These are phyloP conservation scores for Leptinotarsa peninsularis DNA, from an alignment of 2,888 invertebrate genomes.

Conservation along the genomic window DNA sequence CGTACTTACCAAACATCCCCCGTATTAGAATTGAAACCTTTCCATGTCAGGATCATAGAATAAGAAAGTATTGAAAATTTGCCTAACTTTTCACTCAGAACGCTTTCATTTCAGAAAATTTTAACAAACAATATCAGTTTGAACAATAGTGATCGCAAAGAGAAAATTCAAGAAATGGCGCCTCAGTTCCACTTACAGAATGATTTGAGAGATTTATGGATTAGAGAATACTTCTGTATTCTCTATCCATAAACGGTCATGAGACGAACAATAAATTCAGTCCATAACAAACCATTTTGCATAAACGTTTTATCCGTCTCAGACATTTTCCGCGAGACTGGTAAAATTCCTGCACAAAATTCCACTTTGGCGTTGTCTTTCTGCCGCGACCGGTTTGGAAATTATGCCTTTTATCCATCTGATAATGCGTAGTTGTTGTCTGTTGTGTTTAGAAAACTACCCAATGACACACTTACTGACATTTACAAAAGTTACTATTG, in stretches of 20 bases:
- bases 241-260: slow-evolving; percentile 24
- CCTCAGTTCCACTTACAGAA: background rate
- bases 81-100: too few species aligned
- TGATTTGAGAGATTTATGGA: too few species aligned
- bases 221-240: slow-evolving; percentile 6
- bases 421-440: slow-evolving; percentile 45
- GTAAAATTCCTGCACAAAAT: slow-evolving; percentile 26
- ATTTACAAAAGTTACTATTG: slow-evolving; percentile 42
- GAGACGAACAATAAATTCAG: slow-evolving; percentile 16
- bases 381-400: slow-evolving; percentile 42
- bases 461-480: slow-evolving; percentile 51
- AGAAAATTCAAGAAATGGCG: slow-evolving; percentile 15
- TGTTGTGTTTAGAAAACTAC: slow-evolving; percentile 47
- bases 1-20: too few species aligned
- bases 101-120: too few species aligned
- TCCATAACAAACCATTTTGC: slow-evolving; percentile 23
- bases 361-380: slow-evolving; percentile 16
- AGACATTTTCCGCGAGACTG: slow-evolving; percentile 22
- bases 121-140: background rate
- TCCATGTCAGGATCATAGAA: too few species aligned
- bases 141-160: background rate
- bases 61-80: too few species aligned
- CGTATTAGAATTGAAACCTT: too few species aligned
- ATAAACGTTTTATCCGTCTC: slow-evolving; percentile 16
- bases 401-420: slow-evolving; percentile 42